These are phyloP conservation scores for Rousettus madagascariensis DNA, from an alignment of 2,797 vertebrate genomes.

Conservation along the genomic window DNA sequence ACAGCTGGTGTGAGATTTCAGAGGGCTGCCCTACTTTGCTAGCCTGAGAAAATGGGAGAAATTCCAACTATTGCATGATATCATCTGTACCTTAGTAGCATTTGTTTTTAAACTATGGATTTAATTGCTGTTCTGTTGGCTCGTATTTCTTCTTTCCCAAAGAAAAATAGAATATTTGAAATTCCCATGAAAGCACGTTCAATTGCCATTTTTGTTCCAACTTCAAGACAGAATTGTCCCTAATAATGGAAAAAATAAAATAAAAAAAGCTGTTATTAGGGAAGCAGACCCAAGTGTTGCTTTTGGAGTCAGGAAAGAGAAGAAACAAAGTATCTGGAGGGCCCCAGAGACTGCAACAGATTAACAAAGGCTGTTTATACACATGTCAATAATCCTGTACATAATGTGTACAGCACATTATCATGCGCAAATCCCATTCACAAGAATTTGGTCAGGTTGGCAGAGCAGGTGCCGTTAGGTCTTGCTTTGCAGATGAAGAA, in stretches of 20 bases:
- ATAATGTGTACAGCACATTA: fast-evolving
- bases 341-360: not conserved
- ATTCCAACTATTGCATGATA: slow-evolving; percentile 63
- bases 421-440: not conserved
- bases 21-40: not conserved
- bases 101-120: slow-evolving; percentile 62
- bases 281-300: slow-evolving; percentile 19
- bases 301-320: slow-evolving; percentile 19
- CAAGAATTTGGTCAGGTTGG: not conserved
- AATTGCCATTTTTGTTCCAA: slow-evolving; percentile 54
- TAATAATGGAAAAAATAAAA: slow-evolving; percentile 61
- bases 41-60: slow-evolving; percentile 63
- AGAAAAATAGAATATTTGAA: slow-evolving; percentile 68
- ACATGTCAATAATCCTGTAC: not conserved
- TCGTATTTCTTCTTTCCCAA: slow-evolving; percentile 63
- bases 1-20: slow-evolving; percentile 39
- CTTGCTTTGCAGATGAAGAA: not conserved
- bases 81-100: slow-evolving; percentile 46
- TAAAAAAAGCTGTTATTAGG: slow-evolving; percentile 60
- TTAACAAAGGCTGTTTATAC: not conserved
- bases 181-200: slow-evolving; percentile 61
- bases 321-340: not conserved
- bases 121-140: slow-evolving; percentile 59
- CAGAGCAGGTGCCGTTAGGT: not conserved
- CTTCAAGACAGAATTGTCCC: slow-evolving; percentile 60